Evolutionary conservation across 2,888 invertebrate species (phyloP).

Genomic region (Suillia variegata): DNA sequence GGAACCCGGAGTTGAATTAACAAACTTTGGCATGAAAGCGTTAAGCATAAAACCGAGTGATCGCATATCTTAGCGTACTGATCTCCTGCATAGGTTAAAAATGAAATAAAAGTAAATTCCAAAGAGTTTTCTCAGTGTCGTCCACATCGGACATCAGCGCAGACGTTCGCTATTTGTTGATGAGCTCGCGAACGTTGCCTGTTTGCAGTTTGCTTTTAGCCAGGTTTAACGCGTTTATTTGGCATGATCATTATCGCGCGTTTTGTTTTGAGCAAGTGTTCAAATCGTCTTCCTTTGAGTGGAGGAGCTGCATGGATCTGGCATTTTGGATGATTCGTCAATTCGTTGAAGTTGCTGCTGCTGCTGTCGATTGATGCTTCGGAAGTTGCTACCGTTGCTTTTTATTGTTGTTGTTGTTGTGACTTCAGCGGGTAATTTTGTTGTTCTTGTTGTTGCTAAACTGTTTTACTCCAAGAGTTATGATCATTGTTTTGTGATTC

Average conservation of each 20-base stretch:
- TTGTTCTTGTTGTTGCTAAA: not conserved
- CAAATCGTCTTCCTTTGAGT: slow-evolving; percentile 36
- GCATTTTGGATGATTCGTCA: slow-evolving; percentile 35
- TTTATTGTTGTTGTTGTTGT: not conserved
- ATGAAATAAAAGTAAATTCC: too few species aligned
- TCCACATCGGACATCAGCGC: too few species aligned
- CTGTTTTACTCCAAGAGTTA: not conserved
- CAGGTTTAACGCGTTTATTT: slow-evolving; percentile 49
- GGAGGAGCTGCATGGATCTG: slow-evolving; percentile 14
- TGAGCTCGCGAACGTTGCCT: too few species aligned
- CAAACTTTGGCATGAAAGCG: too few species aligned
- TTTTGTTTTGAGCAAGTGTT: slow-evolving; percentile 37
- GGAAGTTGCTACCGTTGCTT: not conserved
- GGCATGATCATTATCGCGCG: slow-evolving; percentile 49
- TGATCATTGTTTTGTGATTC: not conserved
- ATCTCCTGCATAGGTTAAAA: too few species aligned
- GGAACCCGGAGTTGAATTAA: too few species aligned
- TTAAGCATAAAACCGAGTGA: too few species aligned
- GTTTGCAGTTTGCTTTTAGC: too few species aligned
- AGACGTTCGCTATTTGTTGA: slow-evolving; percentile 1
- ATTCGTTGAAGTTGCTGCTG: slow-evolving; percentile 31
- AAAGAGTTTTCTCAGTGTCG: too few species aligned
- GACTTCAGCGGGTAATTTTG: too few species aligned
- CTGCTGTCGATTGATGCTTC: slow-evolving; percentile 19
- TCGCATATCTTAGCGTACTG: too few species aligned